Percentiles rank a stretch among this genome's conserved stretches.
Evolutionary conservation across 1,140 invertebrate genomes (phyloP).

Genomic region (Scaptomyza graminum): DNA sequence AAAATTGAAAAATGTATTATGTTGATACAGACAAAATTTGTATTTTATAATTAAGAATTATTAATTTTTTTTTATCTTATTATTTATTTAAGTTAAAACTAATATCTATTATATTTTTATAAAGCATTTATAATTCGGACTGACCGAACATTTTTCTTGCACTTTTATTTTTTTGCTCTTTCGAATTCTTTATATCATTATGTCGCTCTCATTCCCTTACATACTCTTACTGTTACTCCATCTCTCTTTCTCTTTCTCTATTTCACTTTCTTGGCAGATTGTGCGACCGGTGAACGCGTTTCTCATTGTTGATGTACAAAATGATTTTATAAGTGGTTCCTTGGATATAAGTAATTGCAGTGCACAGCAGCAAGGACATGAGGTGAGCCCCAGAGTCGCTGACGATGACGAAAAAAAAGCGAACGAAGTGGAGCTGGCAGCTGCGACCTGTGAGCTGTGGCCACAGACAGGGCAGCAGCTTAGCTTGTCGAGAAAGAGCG

Average conservation of each 20-base stretch:
- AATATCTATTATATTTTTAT: not conserved
- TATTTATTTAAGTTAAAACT: too few relatives aligned
- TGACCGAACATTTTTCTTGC: not conserved
- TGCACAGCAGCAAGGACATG: slow-evolving; percentile 94
- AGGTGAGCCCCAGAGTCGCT: slow-evolving; percentile 85
- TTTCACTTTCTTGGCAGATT: slow-evolving; percentile 86
- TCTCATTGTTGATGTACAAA: slow-evolving; percentile 98
- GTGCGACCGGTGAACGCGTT: slow-evolving; percentile 95
- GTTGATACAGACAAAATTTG: too few relatives aligned
- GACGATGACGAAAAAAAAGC: slow-evolving; percentile 19
- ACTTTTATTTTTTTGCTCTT: slow-evolving; percentile 21
- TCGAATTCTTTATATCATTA: slow-evolving; percentile 23
- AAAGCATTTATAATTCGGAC: not conserved
- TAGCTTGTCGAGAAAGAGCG: slow-evolving; percentile 29
- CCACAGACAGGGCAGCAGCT: slow-evolving; percentile 58
- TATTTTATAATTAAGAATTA: too few relatives aligned
- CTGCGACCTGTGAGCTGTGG: slow-evolving; percentile 55
- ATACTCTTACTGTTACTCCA: slow-evolving; percentile 40
- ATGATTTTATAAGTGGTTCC: slow-evolving; percentile 98
- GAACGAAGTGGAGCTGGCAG: slow-evolving; percentile 26
- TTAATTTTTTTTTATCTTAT: too few relatives aligned
- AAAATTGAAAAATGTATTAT: too few relatives aligned
- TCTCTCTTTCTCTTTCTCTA: slow-evolving; percentile 14
- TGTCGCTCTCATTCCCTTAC: slow-evolving; percentile 46
- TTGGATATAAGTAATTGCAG: slow-evolving; percentile 96